Base-by-base conservation (phyloP, 2,113 vertebrate genomes). In the Oryzias melastigma region DNA sequence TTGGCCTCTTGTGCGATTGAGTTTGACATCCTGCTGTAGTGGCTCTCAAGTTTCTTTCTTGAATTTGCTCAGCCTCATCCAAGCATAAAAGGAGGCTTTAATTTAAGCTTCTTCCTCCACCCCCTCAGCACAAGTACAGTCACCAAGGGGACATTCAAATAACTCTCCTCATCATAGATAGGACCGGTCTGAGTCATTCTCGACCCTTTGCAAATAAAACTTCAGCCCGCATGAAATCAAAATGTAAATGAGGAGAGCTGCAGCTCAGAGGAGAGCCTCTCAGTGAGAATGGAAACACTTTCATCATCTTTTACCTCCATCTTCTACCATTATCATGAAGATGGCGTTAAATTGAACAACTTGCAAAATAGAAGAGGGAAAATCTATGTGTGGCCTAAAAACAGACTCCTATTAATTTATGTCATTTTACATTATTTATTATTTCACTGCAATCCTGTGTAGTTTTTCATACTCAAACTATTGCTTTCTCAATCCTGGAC, bases 241-340 rank as follows among this genome's bases (percentile, higher is more conserved):
- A 79, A 87, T 85, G 83, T 48, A 83, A 85, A 88, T 87, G 65
- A 68, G 42, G 5, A 14, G 49, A 51, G 51, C 65, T 71, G 35
- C 54, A 52, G 45, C 60, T 59, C 27, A 17, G 42, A 70, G 14
- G 61, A 62, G 75, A 73, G 73, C 60, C 73, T 77, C 75, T 81
- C 56, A 61, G 14, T 0, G 4, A 18, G 27, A 50, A 52, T 64
- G 61, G 74, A 50, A 3, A 65, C 27, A 35, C 78, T 64, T 64
- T 76, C 45, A 46, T 12, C 13, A 25, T 57, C 62, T 72, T 60
- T 80, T 71, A 75, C 58, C 35, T 35, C 10, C 35, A 35, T 35
- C 35, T 35, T 35, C 35, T 12, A 12, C 35, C 10, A 12, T 13
- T 12, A 35, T 35, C 35, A 35, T 35, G 35, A 35, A 35, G 35